These are phyloP conservation scores for Poeciliopsis occidentalis DNA, from an alignment of 2,113 vertebrate genomes.

Conservation along the genomic window DNA sequence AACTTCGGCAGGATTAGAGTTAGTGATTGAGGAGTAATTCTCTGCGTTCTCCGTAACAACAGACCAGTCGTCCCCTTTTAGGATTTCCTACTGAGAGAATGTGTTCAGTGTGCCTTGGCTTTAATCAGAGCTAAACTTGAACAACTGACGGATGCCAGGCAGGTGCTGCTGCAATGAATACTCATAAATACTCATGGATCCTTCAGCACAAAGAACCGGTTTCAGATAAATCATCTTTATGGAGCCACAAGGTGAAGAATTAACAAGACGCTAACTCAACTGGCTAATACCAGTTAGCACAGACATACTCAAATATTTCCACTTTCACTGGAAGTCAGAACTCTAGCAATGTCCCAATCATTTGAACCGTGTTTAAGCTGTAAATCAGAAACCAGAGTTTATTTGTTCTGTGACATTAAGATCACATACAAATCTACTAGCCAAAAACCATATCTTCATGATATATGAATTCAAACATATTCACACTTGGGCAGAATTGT, in stretches of 20 bases:
- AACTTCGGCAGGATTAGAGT: background rate
- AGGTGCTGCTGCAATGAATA: background rate
- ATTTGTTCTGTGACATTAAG: background rate
- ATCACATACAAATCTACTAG: background rate
- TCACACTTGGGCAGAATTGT: no score
- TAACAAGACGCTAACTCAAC: no score
- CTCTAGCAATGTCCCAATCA: no score
- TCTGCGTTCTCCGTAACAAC: background rate
- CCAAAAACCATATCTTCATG: background rate
- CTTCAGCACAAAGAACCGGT: background rate
- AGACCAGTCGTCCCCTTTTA: no score
- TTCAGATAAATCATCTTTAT: background rate
- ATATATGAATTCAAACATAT: no score
- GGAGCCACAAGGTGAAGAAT: no score
- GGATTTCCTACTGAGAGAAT: background rate
- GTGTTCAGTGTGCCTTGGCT: background rate
- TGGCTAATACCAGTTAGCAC: no score
- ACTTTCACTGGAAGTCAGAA: background rate
- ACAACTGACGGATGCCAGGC: background rate
- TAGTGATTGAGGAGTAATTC: background rate
- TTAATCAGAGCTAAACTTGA: background rate
- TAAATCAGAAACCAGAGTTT: background rate
- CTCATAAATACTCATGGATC: background rate
- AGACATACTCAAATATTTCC: background rate
- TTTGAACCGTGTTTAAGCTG: background rate